A percentile compares a stretch with the other conserved stretches of the same genome.
phyloP scores from a whole-genome alignment of 2,888 invertebrate genomes.

The Muschampia plurimacula region DNA sequence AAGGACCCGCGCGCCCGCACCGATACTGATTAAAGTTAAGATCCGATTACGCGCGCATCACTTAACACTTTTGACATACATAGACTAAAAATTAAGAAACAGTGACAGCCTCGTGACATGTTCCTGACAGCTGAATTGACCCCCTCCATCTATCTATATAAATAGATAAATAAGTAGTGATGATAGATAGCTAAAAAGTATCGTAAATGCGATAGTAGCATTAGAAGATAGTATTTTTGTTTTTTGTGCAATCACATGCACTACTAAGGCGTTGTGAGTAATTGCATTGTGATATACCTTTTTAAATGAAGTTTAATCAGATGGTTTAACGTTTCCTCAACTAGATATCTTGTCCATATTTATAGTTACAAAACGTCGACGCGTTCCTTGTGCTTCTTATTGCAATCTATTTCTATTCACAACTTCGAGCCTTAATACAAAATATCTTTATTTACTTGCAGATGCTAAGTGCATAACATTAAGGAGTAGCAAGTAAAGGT shows the following conservation, averaged over 20 bases:
- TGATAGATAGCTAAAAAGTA: not conserved
- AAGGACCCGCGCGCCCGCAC: too few relatives aligned
- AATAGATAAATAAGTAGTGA: not conserved
- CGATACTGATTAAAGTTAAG: too few relatives aligned
- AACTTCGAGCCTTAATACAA: conserved; percentile 56
- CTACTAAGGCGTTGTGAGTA: conserved; percentile 32
- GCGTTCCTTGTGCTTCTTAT: conserved; percentile 62
- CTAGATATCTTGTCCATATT: not conserved
- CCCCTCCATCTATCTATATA: too few relatives aligned
- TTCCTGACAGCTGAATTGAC: too few relatives aligned
- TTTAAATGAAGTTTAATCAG: conserved; percentile 1
- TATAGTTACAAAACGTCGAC: conserved; percentile 40
- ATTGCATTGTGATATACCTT: not conserved
- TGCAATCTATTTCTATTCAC: conserved; percentile 68
- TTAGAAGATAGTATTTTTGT: conserved; percentile 8
- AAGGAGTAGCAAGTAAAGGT: conserved; percentile 46
- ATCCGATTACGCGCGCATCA: too few relatives aligned
- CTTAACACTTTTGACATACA: too few relatives aligned
- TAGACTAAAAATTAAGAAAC: not conserved
- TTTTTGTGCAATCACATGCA: conserved; percentile 27
- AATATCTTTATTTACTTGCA: conserved; percentile 60
- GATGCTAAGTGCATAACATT: conserved; percentile 60
- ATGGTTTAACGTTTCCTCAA: conserved; percentile 10
- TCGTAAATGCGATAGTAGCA: conserved; percentile 20
- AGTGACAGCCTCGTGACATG: too few relatives aligned